Evolutionary conservation across 2,113 vertebrate species (phyloP).

Genomic region (Myiozetetes cayanensis): DNA sequence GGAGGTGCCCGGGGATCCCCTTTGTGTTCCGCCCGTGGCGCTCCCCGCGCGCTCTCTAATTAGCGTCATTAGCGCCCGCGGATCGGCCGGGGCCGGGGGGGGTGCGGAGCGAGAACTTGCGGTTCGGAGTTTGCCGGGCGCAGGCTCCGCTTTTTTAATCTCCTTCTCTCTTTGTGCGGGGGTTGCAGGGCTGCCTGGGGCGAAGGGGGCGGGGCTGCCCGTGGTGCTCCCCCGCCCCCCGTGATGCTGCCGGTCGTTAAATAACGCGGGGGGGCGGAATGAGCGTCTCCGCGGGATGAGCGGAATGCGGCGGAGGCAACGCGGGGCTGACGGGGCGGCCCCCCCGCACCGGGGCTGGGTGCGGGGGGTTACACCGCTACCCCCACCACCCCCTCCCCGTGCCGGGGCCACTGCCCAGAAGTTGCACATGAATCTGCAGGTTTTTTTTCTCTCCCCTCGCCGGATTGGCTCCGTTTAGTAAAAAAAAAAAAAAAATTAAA

Average conservation of each 20-base stretch:
- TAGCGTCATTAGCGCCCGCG: constrained; percentile 3
- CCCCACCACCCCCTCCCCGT: not conserved
- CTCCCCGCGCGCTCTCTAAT: not conserved
- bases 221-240: not conserved
- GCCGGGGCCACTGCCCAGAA: not conserved
- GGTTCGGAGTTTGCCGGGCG: not conserved
- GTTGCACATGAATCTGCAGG: not conserved
- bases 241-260: not conserved
- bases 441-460: not conserved
- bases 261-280: not conserved
- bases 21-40: not conserved
- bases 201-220: not conserved
- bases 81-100: not conserved
- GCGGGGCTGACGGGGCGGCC: not conserved
- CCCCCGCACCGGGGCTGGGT: not conserved
- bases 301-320: not conserved
- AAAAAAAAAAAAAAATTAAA: not conserved
- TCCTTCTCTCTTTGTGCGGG: not conserved
- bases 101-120: not conserved
- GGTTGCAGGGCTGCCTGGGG: not conserved
- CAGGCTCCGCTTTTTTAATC: not conserved
- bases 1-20: not conserved
- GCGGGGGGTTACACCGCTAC: not conserved
- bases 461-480: not conserved
- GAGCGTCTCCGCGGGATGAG: not conserved